Evolutionary conservation across 2,113 vertebrate genomes (phyloP), one percentile per base, ranked within the genome.

Genomic region (Micromys minutus): DNA sequence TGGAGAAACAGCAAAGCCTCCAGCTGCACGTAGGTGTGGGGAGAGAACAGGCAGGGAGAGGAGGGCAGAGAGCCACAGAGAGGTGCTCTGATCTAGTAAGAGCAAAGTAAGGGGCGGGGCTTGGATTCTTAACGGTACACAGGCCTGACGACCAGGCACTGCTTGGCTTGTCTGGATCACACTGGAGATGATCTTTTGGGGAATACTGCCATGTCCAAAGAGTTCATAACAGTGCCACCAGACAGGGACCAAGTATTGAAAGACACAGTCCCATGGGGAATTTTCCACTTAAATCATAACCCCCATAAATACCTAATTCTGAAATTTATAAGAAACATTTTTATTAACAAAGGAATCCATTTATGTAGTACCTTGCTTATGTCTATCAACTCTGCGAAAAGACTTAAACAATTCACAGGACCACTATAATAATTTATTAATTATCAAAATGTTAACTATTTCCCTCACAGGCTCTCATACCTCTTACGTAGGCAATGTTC

Each of bases 281-380:
- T 69, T 69, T 45, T 34, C 29, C 83, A 45, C 61, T 26, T n/a
- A 75, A 75, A 75, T 4, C 21, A 13, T 45, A 45, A 76, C 42
- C 7, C 12, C 42, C 42, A 55, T 52, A 31, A 50, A 52, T 67
- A 79, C 34, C 31, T 39, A 91, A 84, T 74, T 91, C 50, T 87
- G 52, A 94, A 92, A 92, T 59, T 76, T 63, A 69, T 52, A 75
- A 86, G 36, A 91, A 95, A 59, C 26, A 61, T 42, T 29, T 65
- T 75, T 95, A 57, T 29, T 90, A 16, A 65, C 57, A 94, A 90
- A 67, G 7, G 24, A 74, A 93, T 84, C 57, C 12, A 67, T 86
- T 47, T 71, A 22, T 47, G 52, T 92, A n/a, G 26, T 69, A 76
- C 57, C 45, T 22, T 77, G 7, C 34, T 21, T 87, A 13, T 83